Conservation (phyloP, 2,797 vertebrate species). For the Sebastes oblongus region DNA sequence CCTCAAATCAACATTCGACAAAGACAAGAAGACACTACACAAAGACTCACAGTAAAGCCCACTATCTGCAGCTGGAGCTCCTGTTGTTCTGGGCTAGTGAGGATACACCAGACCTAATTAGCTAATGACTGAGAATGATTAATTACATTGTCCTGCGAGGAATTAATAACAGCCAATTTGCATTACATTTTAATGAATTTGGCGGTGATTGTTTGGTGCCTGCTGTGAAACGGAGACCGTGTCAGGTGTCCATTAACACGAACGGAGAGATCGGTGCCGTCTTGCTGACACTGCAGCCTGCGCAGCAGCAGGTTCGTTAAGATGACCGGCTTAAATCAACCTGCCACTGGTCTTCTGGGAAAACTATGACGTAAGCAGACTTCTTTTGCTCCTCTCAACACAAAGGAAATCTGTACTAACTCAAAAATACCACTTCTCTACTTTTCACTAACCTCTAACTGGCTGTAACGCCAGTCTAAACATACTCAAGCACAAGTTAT, state of each 20-base stretch:
- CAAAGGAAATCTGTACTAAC: slow-evolving; percentile 12
- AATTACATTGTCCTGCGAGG: slow-evolving; percentile 55
- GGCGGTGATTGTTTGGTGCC: slow-evolving; percentile 47
- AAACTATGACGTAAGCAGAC: slow-evolving; percentile 50
- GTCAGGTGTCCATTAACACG: slow-evolving; percentile 46
- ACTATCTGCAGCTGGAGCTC: slow-evolving; percentile 15
- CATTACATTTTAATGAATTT: slow-evolving; percentile 58
- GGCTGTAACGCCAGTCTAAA: neutral
- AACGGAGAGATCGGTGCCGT: slow-evolving; percentile 11
- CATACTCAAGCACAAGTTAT: neutral
- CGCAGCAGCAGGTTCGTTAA: slow-evolving; percentile 24
- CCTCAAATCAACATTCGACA: slow-evolving; percentile 2
- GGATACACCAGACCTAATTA: slow-evolving; percentile 53
- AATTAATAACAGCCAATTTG: slow-evolving; percentile 70
- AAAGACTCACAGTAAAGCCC: neutral
- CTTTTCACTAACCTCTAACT: neutral
- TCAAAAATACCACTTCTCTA: neutral
- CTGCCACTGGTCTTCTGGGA: slow-evolving; percentile 9
- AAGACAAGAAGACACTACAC: neutral
- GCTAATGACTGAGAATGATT: slow-evolving; percentile 63
- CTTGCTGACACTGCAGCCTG: slow-evolving; percentile 31
- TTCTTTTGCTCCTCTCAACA: slow-evolving; percentile 42
- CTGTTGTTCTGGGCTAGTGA: slow-evolving; percentile 16
- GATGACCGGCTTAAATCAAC: slow-evolving; percentile 24
- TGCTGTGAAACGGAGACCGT: slow-evolving; percentile 24